These are phyloP conservation scores for Epinephelus lanceolatus DNA, from an alignment of 2,113 vertebrate species.

Conservation along the genomic window DNA sequence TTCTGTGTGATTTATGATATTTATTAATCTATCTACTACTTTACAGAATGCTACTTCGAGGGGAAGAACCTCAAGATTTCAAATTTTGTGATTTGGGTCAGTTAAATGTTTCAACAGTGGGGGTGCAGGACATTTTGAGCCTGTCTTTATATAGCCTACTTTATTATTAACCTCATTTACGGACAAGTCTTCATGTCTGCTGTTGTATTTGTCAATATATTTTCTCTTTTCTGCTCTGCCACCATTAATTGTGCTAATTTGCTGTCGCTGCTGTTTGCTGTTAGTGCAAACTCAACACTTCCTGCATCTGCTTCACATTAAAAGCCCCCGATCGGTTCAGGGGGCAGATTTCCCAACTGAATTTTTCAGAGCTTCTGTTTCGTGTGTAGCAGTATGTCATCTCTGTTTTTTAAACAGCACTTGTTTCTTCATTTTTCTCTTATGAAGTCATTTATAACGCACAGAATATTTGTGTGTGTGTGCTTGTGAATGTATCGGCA, in stretches of 20 bases:
- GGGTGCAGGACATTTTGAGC: too few relatives aligned
- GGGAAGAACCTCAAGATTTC: neutral
- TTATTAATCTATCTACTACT: too few relatives aligned
- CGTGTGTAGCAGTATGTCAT: neutral
- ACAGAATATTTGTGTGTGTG: neutral
- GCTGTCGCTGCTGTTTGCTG: slow-evolving; percentile 31
- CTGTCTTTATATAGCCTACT: neutral
- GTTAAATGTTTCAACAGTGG: neutral
- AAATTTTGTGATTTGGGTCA: too few relatives aligned
- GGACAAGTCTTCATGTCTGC: neutral
- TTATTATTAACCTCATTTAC: neutral
- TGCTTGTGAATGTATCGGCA: too few relatives aligned
- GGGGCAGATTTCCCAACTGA: slow-evolving; percentile 20
- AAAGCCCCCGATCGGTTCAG: slow-evolving; percentile 4
- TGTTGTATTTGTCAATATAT: neutral
- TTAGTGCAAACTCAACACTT: slow-evolving; percentile 41
- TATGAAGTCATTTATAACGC: neutral
- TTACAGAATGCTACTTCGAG: neutral
- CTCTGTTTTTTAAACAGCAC: neutral
- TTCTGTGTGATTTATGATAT: neutral
- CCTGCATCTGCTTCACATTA: slow-evolving; percentile 44
- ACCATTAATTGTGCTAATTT: slow-evolving; percentile 15
- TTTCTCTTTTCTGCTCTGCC: neutral
- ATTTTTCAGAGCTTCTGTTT: neutral
- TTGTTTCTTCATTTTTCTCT: neutral